These are phyloP conservation scores for Varanus salvator DNA, from an alignment of 2,113 vertebrate species.

Conservation along the genomic window DNA sequence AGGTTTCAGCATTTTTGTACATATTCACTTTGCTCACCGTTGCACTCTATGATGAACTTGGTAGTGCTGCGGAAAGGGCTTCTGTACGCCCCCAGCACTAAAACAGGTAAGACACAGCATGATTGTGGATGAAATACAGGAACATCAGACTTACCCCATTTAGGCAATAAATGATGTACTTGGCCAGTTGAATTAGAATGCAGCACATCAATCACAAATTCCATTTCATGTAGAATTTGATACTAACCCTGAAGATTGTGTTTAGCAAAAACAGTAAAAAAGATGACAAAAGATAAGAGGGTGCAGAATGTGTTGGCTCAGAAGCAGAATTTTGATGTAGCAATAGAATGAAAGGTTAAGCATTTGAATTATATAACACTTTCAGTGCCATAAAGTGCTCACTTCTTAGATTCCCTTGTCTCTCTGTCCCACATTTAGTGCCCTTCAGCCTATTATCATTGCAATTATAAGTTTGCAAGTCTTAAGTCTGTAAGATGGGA, in stretches of 20 bases:
- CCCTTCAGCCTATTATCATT: not conserved
- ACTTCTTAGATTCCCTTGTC: not conserved
- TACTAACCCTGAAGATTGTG: not conserved
- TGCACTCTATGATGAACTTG: not conserved
- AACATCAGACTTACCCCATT: not conserved
- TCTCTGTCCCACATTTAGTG: not conserved
- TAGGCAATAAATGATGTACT: not conserved
- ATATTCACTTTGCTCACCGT: not conserved
- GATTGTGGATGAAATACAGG: not conserved
- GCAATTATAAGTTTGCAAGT: not conserved
- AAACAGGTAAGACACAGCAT: not conserved
- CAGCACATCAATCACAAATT: not conserved
- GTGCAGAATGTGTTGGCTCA: not conserved
- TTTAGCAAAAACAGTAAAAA: not conserved
- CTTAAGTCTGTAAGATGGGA: no score
- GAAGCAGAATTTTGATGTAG: not conserved
- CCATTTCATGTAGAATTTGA: not conserved
- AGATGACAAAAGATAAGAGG: not conserved
- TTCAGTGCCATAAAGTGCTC: not conserved
- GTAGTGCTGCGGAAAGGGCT: not conserved
- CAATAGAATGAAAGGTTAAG: not conserved
- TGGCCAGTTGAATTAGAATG: not conserved
- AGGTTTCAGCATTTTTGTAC: not conserved
- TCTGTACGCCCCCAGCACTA: not conserved
- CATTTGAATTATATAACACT: not conserved